Conservation (phyloP, 92 coral and sea anemone species). For the Porites lobata region DNA sequence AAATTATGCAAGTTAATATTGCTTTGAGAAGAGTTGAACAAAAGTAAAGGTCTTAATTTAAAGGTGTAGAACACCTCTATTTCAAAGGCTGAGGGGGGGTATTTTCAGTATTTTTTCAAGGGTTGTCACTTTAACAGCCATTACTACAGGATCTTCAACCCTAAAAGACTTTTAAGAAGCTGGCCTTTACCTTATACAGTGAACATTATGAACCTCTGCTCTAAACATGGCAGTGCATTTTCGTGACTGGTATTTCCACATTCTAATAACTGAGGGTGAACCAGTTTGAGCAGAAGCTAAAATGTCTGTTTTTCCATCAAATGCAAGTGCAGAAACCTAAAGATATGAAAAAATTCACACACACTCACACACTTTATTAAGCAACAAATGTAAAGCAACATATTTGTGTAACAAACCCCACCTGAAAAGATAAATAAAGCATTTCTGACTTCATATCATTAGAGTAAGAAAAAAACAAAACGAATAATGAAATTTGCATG, state of each 20-base stretch:
- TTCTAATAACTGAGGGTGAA: conserved; percentile 87
- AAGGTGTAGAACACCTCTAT: too few species aligned
- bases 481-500: too few species aligned
- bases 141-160: too few species aligned
- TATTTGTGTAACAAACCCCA: too few species aligned
- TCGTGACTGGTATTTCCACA: conserved; percentile 91
- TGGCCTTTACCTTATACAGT: conserved; percentile 84
- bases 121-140: not conserved
- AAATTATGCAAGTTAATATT: too few species aligned
- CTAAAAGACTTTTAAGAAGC: not conserved
- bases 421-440: too few species aligned
- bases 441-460: too few species aligned
- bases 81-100: too few species aligned
- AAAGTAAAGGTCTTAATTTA: too few species aligned
- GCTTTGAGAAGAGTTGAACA: too few species aligned
- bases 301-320: conserved; percentile 87
- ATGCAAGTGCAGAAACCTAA: conserved; percentile 92
- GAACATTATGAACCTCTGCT: conserved; percentile 84
- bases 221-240: conserved; percentile 94
- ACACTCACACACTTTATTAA: not conserved
- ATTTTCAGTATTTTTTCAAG: not conserved
- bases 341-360: not conserved
- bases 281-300: conserved; percentile 98
- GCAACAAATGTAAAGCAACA: too few species aligned
- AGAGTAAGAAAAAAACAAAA: too few species aligned